These are phyloP conservation scores for Mellilla xanthometata DNA, from an alignment of 2,888 invertebrate species.

Conservation along the genomic window DNA sequence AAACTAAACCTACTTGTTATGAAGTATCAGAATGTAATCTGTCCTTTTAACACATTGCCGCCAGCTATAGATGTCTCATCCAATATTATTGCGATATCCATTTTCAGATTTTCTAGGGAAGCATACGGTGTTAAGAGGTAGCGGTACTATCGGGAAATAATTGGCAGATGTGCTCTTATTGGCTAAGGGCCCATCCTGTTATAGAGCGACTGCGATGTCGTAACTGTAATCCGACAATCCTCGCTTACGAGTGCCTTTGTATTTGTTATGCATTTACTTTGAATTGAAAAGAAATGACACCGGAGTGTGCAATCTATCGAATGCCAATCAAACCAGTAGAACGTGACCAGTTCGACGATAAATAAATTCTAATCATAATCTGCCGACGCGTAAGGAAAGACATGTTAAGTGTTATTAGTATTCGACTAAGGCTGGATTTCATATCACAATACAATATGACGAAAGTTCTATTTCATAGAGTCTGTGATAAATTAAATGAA, in stretches of 20 bases:
- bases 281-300: constrained; percentile 29
- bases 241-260: constrained; percentile 23
- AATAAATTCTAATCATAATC: constrained; percentile 37
- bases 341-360: constrained; percentile 26
- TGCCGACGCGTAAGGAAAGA: constrained; percentile 23
- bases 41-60: constrained; percentile 22
- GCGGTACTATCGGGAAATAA: constrained; percentile 11
- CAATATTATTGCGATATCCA: constrained; percentile 1
- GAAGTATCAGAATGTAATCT: constrained; percentile 29
- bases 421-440: constrained; percentile 29
- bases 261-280: constrained; percentile 24
- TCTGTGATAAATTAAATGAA: neutral
- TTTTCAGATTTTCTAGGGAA: neutral
- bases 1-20: constrained; percentile 35
- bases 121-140: constrained; percentile 1
- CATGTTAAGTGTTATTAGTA: constrained; percentile 34
- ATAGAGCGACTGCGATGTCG: constrained; percentile 20
- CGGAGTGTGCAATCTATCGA: constrained; percentile 28
- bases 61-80: neutral
- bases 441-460: constrained; percentile 34
- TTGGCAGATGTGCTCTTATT: constrained; percentile 21
- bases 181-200: constrained; percentile 13
- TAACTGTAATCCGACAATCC: constrained; percentile 25
- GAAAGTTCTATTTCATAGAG: constrained; percentile 19
- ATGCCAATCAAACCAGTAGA: constrained; percentile 34